Conservation (phyloP, 2,888 invertebrate species). For the Pogonocherus hispidulus region DNA sequence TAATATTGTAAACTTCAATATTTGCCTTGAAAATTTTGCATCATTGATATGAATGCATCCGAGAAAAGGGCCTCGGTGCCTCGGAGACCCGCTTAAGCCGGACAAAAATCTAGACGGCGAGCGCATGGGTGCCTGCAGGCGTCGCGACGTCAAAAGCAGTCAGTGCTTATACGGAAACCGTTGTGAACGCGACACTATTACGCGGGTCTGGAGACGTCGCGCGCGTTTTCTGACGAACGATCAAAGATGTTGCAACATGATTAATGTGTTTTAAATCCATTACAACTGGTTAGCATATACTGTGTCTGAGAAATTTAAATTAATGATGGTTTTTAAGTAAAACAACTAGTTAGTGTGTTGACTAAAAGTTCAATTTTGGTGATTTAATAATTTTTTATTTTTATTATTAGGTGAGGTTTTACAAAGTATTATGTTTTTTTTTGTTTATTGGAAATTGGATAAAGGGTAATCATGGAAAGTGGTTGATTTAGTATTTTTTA, state of each 20-base stretch:
- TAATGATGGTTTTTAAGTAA: not conserved
- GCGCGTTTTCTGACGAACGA: not conserved
- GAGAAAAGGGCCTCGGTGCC: conserved; percentile 18
- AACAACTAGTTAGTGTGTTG: not conserved
- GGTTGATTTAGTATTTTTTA: too few relatives aligned
- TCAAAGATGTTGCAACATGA: not conserved
- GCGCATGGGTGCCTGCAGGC: conserved; percentile 38
- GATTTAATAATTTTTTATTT: not conserved
- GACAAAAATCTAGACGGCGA: conserved; percentile 37
- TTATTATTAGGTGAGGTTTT: too few relatives aligned
- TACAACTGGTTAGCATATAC: not conserved
- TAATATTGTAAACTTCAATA: too few relatives aligned
- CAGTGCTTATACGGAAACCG: conserved; percentile 36
- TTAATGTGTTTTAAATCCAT: conserved; percentile 22
- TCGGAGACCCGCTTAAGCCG: conserved; percentile 29
- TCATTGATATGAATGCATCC: conserved; percentile 3
- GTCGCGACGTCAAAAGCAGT: conserved; percentile 34
- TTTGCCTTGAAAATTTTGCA: not conserved
- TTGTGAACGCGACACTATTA: conserved; percentile 13
- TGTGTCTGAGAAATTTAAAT: not conserved
- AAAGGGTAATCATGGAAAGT: too few relatives aligned
- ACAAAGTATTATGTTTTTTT: too few relatives aligned
- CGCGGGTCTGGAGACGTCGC: not conserved
- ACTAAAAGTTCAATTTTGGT: not conserved
- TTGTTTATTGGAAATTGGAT: too few relatives aligned